Conservation (phyloP, 2,888 invertebrate species). For the Nomada hirtipes region DNA sequence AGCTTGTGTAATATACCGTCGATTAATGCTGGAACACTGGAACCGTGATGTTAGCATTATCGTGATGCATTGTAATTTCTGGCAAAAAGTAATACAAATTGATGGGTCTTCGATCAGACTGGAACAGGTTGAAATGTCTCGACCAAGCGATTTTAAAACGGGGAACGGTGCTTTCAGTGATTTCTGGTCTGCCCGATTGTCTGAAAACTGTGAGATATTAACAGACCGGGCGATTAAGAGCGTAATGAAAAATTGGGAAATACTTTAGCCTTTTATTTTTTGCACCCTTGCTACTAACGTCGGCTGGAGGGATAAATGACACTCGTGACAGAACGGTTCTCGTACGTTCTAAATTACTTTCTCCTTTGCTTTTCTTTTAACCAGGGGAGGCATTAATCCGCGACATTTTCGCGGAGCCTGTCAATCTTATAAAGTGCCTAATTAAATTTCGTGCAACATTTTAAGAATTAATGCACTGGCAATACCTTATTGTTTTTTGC, state of each 20-base stretch:
- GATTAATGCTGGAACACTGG: conserved; percentile 52
- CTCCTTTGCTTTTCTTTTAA: conserved; percentile 6
- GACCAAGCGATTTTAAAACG: neutral
- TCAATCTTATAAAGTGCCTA: neutral
- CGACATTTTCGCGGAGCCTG: conserved; percentile 3
- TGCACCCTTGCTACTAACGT: neutral
- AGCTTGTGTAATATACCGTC: conserved; percentile 37
- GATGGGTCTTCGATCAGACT: neutral
- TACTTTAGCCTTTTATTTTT: conserved; percentile 10
- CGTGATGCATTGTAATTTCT: too few relatives aligned
- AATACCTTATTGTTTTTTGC: conserved; percentile 4
- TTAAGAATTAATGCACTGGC: too few relatives aligned
- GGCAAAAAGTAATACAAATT: neutral
- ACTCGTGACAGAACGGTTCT: conserved; percentile 38
- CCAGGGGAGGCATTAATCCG: conserved; percentile 24
- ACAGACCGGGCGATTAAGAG: neutral
- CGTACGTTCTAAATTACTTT: conserved; percentile 37
- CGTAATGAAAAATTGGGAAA: conserved; percentile 7
- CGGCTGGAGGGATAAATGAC: conserved; percentile 21
- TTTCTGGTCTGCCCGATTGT: neutral
- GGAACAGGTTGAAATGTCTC: conserved; percentile 2
- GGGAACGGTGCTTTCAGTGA: neutral
- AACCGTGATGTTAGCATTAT: conserved; percentile 4
- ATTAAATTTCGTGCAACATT: too few relatives aligned
- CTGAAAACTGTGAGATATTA: neutral